Evolutionary conservation across 2,113 vertebrate genomes (phyloP), one percentile per base, ranked within the genome.

Genomic region (Gorilla gorilla): DNA sequence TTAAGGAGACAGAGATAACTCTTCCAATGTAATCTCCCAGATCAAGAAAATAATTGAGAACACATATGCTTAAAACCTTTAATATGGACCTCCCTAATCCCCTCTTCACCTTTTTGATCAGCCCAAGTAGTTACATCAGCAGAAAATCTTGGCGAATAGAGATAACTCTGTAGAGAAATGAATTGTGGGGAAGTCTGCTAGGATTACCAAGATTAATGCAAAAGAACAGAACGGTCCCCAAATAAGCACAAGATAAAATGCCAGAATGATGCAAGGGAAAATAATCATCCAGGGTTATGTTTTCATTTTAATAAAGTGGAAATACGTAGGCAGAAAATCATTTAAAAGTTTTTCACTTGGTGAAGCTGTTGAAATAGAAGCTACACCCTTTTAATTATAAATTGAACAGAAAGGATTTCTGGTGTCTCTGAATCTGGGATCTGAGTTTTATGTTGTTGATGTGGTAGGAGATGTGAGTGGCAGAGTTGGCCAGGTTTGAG

Each of bases 131-230:
- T 97, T 97, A 83, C 35, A 50, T 93, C 1, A 3, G 52, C 92
- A 97, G 92, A 96, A 97, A 96, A 96, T 96, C 95, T 96, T 92
- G 96, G 90, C 87, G 96, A 94, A 96, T 76, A 92, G 68, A 96
- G 61, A 87, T 22, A 89, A 90, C 57, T 87, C 70, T 96, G 17
- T 83, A 93, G 83, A 95, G 83, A 94, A 94, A 90, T 80, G 92
- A 91, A 64, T 90, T 97, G 55, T 93, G 68, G 75, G n/a, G 83
- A 87, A 92, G 38, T 64, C 66, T 96, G 6, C 52, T 64, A 91
- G 92, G 80, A 96, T 97, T 95, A 66, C 61, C 30, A 97, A 97
- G 97, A 97, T 96, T 96, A 98, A 87, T 89, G 43, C 12, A 86
- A 92, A 92, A 96, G 43, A 91, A 94, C 87, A 93, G 30, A 88